These are phyloP conservation scores for Strigops habroptila DNA, from an alignment of 2,113 vertebrate species.

Conservation along the genomic window DNA sequence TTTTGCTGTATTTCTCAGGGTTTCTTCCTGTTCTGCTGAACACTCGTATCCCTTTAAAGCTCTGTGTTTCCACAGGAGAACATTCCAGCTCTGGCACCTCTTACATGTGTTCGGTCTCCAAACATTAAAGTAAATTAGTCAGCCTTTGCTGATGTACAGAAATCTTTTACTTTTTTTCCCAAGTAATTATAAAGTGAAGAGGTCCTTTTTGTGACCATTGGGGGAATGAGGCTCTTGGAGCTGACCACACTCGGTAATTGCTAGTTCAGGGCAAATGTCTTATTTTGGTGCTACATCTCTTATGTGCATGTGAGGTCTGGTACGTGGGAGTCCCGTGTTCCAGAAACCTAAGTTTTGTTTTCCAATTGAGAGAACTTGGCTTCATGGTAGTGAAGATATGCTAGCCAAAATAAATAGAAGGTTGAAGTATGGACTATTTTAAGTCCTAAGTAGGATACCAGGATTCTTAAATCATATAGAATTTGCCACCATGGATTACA, in stretches of 20 bases:
- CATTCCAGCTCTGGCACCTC: conserved; percentile 5
- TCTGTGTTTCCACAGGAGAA: background rate
- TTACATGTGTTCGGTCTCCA: background rate
- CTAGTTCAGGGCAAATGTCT: background rate
- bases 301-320: conserved; percentile 23
- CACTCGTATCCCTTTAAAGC: background rate
- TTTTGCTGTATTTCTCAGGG: background rate
- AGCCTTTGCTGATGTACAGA: conserved; percentile 11
- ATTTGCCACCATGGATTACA: conserved; percentile 26
- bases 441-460: conserved; percentile 7
- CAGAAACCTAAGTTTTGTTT: conserved; percentile 41
- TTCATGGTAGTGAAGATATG: background rate
- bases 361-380: conserved; percentile 11
- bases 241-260: background rate
- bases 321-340: background rate
- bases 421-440: conserved; percentile 22
- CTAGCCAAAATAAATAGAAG: conserved; percentile 45
- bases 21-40: background rate
- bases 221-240: background rate
- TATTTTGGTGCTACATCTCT: background rate
- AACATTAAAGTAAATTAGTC: background rate
- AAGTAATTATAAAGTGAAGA: conserved; percentile 3
- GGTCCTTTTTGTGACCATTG: background rate
- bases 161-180: background rate
- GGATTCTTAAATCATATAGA: conserved; percentile 34